Base-by-base conservation (phyloP, 2,113 vertebrate genomes). In the Melanerpes aurifrons region DNA sequence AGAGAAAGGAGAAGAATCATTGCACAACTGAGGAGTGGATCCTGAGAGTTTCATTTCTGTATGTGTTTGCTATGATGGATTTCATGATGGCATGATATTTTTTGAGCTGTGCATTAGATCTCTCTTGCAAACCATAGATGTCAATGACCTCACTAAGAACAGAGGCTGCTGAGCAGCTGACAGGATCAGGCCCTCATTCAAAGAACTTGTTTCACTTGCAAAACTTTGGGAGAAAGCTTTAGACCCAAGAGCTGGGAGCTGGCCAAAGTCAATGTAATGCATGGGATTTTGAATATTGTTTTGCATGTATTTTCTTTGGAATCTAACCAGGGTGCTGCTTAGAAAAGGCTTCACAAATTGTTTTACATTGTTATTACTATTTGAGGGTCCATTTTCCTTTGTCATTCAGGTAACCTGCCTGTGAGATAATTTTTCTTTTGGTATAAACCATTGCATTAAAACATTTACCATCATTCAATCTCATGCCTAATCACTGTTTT, bases 271-370 rank as follows among this genome's bases (percentile, higher is more conserved):
- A 96, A 95, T 88, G 93, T 69, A 95, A 88, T 4, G 21, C 91
- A 79, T 76, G 86, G 74, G 95, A 90, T 93, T 96, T 95, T 96
- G 96, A 95, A 95, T 94, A 86, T 81, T 76, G 92, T 96, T 95
- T 95, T 96, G 90, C 94, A 95, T 95, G 76, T 96, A 95, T 96
- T 96, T 96, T 96, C 92, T 84, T 96, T 96, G 95, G 96, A 95
- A 75, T 70, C 45, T 56, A 35, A 93, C 95, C 95, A 95, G 74
- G 94, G 94, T 93, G 80, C 90, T 96, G 95, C 88, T 96, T 92
- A 87, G 87, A 86, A 93, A 88, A 82, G 77, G 50, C 82, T 96
- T 95, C 95, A 82, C 92, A 93, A 95, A 96, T 94, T 95, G 82
- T 95, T 96, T 93, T 86, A 94, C 87, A 93, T 88, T 95, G 92